Evolutionary conservation across 2,797 vertebrate genomes (phyloP).

Genomic region (Calcarius lapponicus): DNA sequence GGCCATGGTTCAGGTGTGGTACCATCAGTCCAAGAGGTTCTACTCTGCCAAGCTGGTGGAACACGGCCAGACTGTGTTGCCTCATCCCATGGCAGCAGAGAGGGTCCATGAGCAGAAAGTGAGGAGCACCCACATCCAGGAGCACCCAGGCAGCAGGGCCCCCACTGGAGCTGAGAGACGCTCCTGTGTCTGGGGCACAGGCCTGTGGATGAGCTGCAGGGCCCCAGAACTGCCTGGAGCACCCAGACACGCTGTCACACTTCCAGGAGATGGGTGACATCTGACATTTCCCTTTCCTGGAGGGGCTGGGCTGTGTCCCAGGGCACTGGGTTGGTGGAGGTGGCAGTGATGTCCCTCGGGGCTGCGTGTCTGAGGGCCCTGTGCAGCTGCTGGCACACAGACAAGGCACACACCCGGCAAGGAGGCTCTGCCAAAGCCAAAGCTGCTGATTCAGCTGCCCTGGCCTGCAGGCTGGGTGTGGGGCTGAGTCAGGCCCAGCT

Average conservation of each 20-base stretch:
- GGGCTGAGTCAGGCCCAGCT: slow-evolving; percentile 29
- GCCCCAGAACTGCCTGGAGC: not conserved
- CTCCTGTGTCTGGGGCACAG: not conserved
- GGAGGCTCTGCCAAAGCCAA: not conserved
- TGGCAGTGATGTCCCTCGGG: accelerated
- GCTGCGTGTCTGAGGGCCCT: not conserved
- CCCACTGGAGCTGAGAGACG: not conserved
- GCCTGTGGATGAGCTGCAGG: not conserved
- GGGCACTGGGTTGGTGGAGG: not conserved
- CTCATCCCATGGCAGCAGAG: not conserved
- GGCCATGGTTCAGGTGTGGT: not conserved
- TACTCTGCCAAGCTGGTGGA: not conserved
- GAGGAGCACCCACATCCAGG: not conserved
- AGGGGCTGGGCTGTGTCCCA: not conserved
- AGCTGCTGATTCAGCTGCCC: not conserved
- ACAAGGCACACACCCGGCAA: not conserved
- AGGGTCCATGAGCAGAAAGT: not conserved
- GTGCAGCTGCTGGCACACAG: not conserved
- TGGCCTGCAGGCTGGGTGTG: not conserved
- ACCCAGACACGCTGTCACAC: not conserved
- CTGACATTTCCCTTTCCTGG: not conserved
- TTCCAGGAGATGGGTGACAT: not conserved
- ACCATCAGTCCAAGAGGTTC: not conserved
- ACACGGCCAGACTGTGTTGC: not conserved
- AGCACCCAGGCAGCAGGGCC: not conserved